Evolutionary conservation across 1,140 invertebrate genomes (phyloP), one percentile per base, ranked within the genome.

Genomic region (Leucophenga varia): DNA sequence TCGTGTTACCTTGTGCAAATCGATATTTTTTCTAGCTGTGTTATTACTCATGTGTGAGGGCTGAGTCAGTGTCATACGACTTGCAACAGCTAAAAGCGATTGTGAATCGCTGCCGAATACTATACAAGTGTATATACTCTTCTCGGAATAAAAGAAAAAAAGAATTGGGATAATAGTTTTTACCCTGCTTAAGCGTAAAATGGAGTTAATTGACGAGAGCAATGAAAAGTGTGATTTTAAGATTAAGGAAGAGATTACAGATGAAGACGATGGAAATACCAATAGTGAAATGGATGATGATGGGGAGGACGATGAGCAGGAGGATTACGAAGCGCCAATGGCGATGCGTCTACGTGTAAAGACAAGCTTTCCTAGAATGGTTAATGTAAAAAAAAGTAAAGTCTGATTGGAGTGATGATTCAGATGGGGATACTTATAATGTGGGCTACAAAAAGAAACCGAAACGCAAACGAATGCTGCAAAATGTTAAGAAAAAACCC

Each of bases 381-480:
- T 34, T 12, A 50, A 44, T 35, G 34, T 10, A 42, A 44, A 12
- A 31, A 43, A 32, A 36, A 40, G 31, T 14, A 18, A 31, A 4
- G n/a, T 25, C 28, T 17, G n/a, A 14, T 3, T 17, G 25, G 25
- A n/a, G 12, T 8, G 25, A 19, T 14, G 35, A 25, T n/a, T n/a
- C n/a, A n/a, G n/a, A n/a, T n/a, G n/a, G n/a, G n/a, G n/a, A n/a
- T n/a, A n/a, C n/a, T n/a, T n/a, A 53, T 1, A 55, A 52, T n/a
- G 57, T 21, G 0, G n/a, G n/a, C n/a, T 22, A 43, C 1, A 58
- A 57, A 37, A 38, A 45, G 0, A 64, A 57, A 19, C 6, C 25
- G 3, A 70, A 61, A 39, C 63, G 60, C 7, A 52, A 54, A 13
- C 44, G 60, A 3, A 57, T 70, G 5, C 58, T 70, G 43, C 57